These are phyloP conservation scores for Drosophila tripunctata DNA, from an alignment of 2,888 invertebrate species.

Conservation along the genomic window DNA sequence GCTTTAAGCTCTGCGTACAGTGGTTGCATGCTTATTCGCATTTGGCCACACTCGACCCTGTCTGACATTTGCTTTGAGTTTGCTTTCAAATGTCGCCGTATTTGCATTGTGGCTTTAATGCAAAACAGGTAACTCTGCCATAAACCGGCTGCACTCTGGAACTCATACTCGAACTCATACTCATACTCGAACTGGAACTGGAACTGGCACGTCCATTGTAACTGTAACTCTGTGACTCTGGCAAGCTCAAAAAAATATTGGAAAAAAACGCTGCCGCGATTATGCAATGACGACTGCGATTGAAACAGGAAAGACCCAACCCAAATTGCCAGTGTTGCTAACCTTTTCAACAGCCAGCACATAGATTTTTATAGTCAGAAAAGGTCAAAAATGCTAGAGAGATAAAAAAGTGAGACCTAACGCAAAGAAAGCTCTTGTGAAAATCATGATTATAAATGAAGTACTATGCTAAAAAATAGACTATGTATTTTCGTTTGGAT, in stretches of 20 bases:
- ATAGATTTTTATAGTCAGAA: not conserved
- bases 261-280: slow-evolving; percentile 23
- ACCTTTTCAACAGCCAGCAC: no score
- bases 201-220: slow-evolving; percentile 13
- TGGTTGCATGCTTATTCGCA: not conserved
- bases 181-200: slow-evolving; percentile 26
- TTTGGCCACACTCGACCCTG: slow-evolving; percentile 17
- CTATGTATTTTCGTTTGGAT: no score
- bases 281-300: slow-evolving; percentile 41
- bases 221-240: slow-evolving; percentile 26
- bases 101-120: slow-evolving; percentile 32
- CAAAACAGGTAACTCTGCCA: slow-evolving; percentile 39
- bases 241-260: slow-evolving; percentile 42
- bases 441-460: no score
- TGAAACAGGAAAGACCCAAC: slow-evolving; percentile 40
- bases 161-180: no score
- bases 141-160: slow-evolving; percentile 16
- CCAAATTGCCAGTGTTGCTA: slow-evolving; percentile 18
- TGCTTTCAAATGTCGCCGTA: slow-evolving; percentile 22
- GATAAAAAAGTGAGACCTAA: no score
- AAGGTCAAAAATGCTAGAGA: not conserved
- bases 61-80: slow-evolving; percentile 50
- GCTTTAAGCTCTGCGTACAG: slow-evolving; percentile 1
- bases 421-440: no score
- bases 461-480: no score